Evolutionary conservation across 2,797 vertebrate genomes (phyloP), one percentile per base, ranked within the genome.

Genomic region (Basileuterus tristriatus): DNA sequence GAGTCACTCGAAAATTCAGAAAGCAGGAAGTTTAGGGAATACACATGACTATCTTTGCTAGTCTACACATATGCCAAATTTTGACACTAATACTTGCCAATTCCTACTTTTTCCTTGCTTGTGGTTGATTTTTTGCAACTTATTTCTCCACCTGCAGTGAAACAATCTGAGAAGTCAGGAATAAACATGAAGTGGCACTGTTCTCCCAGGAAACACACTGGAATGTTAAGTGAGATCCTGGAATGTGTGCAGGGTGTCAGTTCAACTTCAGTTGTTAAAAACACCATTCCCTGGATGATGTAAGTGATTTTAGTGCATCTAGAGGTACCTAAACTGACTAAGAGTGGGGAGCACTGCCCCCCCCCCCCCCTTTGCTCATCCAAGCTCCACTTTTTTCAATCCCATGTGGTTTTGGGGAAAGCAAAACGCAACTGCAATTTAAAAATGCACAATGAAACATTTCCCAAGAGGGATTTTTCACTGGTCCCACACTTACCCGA

Each of bases 401-500:
- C 67, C 32, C n/a, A 8, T 4, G 18, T 26, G 12, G 21, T 90
- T 72, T 69, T 23, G 47, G 11, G 50, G 15, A 52, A 93, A 22
- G 14, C 30, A 60, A 56, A 90, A 34, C 16, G 49, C 24, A 63
- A 55, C 14, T 22, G 6, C 4, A 69, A 83, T 9, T 77, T 29
- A 49, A 13, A 89, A 79, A 64, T 0, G 4, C 29, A 37, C 27
- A 76, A 30, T 3, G 9, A 77, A 89, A 69, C 9, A 17, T 49
- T 64, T 77, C 44, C 68, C 64, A 76, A 10, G 12, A 69, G 59
- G 22, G 60, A 47, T 32, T 27, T 58, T 36, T n/a, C 30, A 13
- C 7, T 32, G 37, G 18, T 52, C 21, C 39, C 39, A 30, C 49
- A 97, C 98, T 98, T 97, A 99, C 99, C 98, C 99, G 97, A 41